A percentile compares a stretch with the other conserved stretches of the same genome.
Conservation (phyloP, 37 sponge, comb jelly and placozoan genomes). For the Amphimedon queenslandica region DNA sequence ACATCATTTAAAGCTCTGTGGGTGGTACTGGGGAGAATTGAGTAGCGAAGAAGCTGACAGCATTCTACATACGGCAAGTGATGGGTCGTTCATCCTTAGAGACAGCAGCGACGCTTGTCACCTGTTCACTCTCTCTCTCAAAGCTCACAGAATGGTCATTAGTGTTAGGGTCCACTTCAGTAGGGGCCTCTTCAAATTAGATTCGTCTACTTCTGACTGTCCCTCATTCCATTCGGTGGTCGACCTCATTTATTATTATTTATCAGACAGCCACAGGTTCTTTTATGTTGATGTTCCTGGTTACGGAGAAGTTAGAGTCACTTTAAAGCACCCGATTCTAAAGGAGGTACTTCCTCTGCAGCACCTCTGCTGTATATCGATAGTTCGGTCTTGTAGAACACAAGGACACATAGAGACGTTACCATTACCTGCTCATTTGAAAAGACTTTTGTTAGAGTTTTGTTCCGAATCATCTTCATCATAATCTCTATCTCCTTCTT, state of each 20-base stretch:
- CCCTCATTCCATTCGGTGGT: constrained; percentile 76
- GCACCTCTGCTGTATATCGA: constrained; percentile 66
- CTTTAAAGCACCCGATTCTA: constrained; percentile 65
- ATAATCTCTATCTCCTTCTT: too few relatives aligned
- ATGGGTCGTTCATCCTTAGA: constrained; percentile 83
- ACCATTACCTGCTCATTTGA: constrained; percentile 61
- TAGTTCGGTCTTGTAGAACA: constrained; percentile 50
- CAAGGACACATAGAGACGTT: constrained; percentile 18
- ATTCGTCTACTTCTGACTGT: constrained; percentile 66
- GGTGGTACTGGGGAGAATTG: constrained; percentile 95
- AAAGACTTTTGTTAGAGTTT: constrained; percentile 56
- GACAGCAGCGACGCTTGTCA: constrained; percentile 87
- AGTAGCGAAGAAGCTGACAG: constrained; percentile 67
- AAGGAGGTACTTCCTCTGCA: constrained; percentile 79
- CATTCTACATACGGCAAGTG: constrained; percentile 46
- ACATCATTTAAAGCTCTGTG: constrained; percentile 69
- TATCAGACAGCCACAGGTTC: constrained; percentile 26
- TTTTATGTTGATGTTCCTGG: constrained; percentile 69
- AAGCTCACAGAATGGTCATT: constrained; percentile 51
- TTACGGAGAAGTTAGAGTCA: constrained; percentile 61
- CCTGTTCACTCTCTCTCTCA: constrained; percentile 80
- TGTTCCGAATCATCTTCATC: too few relatives aligned
- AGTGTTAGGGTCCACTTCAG: constrained; percentile 81
- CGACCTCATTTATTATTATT: constrained; percentile 74
- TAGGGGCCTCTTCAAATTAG: constrained; percentile 81